Base-by-base conservation (phyloP, 2,888 invertebrate genomes). In the Diaperis boleti region DNA sequence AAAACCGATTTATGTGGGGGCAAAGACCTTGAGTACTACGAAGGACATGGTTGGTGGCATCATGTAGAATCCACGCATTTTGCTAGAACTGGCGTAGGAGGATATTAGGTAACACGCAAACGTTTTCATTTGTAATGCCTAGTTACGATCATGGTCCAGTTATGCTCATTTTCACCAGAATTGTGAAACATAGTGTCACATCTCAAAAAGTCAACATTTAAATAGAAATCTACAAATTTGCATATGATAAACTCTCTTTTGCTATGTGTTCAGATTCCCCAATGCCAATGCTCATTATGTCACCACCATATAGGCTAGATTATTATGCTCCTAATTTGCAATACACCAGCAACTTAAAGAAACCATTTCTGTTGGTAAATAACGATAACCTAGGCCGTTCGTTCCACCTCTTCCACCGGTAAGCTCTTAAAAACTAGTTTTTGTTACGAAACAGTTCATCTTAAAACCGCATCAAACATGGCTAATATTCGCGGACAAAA, bases 51-150 rank as follows among this genome's bases (percentile, higher is more conserved):
- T 15, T 39, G 2, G 39, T 39, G 15, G 10, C 6, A 33, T 11
- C 1, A 10, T 5, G 2, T 10, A 20, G n/a, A 42, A 42, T n/a
- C 15, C 18, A 42, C 20, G 20, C 41, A 42, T 17, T 15, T 20
- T 42, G 18, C 17, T 18, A 10, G n/a, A 42, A 15, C 10, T 35
- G 1, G 35, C 15, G 49, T 49, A 49, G 49, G 49, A 49, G 18
- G 49, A 49, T 33, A 35, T 49, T 49, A 49, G 10, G 33, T 33
- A 18, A 33, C 35, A 49, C 11, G 17, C 47, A 47, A 47, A 47
- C 11, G 17, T 31, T 15, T 47, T 17, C 31, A 47, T 47, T 47
- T 47, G 17, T 35, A 49, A 35, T 49, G 31, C 11, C 14, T n/a
- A 33, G 33, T 49, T 42, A 42, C 10, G 41, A 42, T 17, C 41